Conservation (phyloP, 2,888 invertebrate species). For the Drosophila mercatorum region DNA sequence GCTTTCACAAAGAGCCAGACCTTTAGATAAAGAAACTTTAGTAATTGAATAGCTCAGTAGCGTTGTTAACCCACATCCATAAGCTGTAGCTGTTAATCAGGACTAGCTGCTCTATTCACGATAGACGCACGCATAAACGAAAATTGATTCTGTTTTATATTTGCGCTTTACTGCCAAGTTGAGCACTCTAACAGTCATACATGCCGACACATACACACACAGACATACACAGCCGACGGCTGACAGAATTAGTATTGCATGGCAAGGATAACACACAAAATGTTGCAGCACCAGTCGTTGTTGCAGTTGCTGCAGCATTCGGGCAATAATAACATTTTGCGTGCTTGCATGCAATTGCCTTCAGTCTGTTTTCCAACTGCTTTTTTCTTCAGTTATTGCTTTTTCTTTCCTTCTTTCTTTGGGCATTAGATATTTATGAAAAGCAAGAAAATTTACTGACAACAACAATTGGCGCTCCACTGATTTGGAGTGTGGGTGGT, state of each 20-base stretch:
- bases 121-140: conserved; percentile 28
- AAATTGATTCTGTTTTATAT: conserved; percentile 7
- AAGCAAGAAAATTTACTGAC: conserved; percentile 59
- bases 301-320: conserved; percentile 38
- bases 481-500: not conserved
- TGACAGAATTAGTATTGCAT: conserved; percentile 42
- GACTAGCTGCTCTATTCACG: not conserved
- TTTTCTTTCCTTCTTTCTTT: conserved; percentile 4
- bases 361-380: conserved; percentile 39
- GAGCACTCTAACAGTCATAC: not conserved
- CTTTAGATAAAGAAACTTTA: not conserved
- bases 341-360: conserved; percentile 76
- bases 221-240: conserved; percentile 25
- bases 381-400: conserved; percentile 9
- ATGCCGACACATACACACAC: not conserved
- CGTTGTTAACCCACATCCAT: too few species aligned
- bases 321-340: conserved; percentile 71
- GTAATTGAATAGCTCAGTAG: not conserved
- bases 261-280: conserved; percentile 50
- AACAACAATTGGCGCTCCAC: conserved; percentile 46
- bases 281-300: not conserved
- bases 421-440: conserved; percentile 73
- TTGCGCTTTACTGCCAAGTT: conserved; percentile 9
- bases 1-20: not conserved
- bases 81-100: not conserved